phyloP scores from a whole-genome alignment of 2,888 invertebrate species.

The Andrena praecox region DNA sequence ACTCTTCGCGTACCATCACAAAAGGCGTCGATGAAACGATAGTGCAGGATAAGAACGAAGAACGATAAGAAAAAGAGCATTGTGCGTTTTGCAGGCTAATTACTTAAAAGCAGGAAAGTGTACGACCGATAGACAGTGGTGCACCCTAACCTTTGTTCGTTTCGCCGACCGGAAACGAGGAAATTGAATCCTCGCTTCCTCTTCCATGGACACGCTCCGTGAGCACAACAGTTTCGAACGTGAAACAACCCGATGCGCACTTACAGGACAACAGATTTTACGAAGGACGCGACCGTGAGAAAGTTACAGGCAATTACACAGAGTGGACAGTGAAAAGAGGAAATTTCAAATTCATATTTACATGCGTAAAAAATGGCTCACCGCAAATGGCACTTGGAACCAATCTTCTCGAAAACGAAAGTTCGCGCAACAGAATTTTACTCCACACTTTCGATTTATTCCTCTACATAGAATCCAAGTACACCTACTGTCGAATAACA shows the following conservation, averaged over 20 bases:
- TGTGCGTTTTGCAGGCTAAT: neutral
- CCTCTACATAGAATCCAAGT: too few relatives aligned
- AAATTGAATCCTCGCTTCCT: conserved; percentile 73
- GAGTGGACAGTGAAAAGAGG: neutral
- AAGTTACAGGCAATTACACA: neutral
- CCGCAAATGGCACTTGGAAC: too few relatives aligned
- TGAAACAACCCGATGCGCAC: neutral
- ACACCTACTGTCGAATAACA: too few relatives aligned
- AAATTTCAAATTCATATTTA: neutral
- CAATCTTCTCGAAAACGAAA: too few relatives aligned
- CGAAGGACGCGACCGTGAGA: neutral
- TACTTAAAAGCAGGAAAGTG: conserved; percentile 39
- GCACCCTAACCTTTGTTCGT: conserved; percentile 53
- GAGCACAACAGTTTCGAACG: conserved; percentile 53
- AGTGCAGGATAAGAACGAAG: neutral
- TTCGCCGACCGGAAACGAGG: conserved; percentile 65
- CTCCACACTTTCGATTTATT: too few relatives aligned
- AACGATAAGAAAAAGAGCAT: neutral
- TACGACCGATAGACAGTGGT: conserved; percentile 34
- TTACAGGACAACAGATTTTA: conserved; percentile 1
- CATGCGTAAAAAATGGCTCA: too few relatives aligned
- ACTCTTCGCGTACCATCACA: neutral
- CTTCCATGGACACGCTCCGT: conserved; percentile 62
- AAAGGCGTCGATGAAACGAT: too few relatives aligned
- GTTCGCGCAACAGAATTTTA: too few relatives aligned